These are phyloP conservation scores for Caenorhabditis wallacei DNA, from an alignment of 2,888 invertebrate genomes.

Conservation along the genomic window DNA sequence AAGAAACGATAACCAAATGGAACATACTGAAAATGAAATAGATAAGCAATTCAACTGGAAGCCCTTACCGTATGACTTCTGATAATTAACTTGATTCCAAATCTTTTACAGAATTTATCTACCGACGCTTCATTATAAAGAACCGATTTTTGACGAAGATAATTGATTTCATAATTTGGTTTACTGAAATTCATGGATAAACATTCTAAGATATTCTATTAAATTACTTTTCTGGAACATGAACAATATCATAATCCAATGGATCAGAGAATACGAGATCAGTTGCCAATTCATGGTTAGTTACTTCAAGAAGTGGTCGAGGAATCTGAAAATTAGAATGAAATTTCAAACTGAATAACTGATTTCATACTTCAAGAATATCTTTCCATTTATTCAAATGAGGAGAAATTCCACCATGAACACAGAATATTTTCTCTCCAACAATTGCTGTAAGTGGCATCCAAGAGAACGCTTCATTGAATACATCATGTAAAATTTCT, in stretches of 20 bases:
- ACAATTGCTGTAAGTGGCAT: conserved; percentile 65
- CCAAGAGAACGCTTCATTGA: conserved; percentile 62
- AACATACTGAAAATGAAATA: conserved; percentile 3
- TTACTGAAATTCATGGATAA: neutral
- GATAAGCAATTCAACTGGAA: too few relatives aligned
- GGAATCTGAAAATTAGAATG: conserved; percentile 44
- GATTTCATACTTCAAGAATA: conserved; percentile 32
- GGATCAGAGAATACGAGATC: conserved; percentile 69
- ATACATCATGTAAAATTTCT: conserved; percentile 5
- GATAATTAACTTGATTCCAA: conserved; percentile 46
- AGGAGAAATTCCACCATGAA: conserved; percentile 71
- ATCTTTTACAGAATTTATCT: conserved; percentile 28
- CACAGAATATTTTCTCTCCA: conserved; percentile 63
- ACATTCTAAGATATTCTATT: neutral
- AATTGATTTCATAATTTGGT: conserved; percentile 19
- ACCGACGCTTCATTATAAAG: conserved; percentile 59
- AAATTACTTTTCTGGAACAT: conserved; percentile 1
- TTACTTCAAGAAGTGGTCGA: conserved; percentile 52
- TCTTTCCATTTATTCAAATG: conserved; percentile 46
- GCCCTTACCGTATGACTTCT: conserved; percentile 24
- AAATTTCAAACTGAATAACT: neutral
- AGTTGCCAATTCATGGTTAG: conserved; percentile 21
- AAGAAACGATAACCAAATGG: conserved; percentile 31
- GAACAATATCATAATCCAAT: conserved; percentile 34
- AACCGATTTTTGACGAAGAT: conserved; percentile 35